Evolutionary conservation across 2,888 invertebrate species (phyloP), one percentile per base, ranked within the genome.

Genomic region (Phymatocera aterrima): DNA sequence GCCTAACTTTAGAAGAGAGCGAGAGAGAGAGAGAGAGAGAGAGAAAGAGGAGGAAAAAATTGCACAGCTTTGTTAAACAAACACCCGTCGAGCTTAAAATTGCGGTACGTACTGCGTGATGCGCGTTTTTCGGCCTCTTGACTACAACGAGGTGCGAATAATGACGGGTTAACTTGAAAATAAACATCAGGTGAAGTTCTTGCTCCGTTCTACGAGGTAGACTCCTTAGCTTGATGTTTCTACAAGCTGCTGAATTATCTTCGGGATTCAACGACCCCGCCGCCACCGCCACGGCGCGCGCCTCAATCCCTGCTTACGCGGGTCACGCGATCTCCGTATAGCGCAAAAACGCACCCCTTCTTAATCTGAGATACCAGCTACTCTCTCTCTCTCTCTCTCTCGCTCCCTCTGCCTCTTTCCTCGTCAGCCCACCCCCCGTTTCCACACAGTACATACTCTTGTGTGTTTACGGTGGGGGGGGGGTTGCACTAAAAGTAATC

Each of bases 91-190:
- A 28, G 2, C 3, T 1, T 10, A 60, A 28, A 24, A 15, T 28
- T 28, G 28, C 6, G 10, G 15, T 21, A 6, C 28, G 21, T 28
- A 8, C 48, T 21, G 51, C 72, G 48, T 72, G 48, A 48, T n/a
- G 28, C 72, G 70, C 51, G 12, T 31, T 34, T 68, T 37, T 10
- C 34, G 18, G 68, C 68, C 68, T 28, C 28, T 72, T 72, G 72
- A 48, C 72, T 51, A 8, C 3, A 18, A 51, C 3, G 72, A n/a
- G n/a, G n/a, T n/a, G 31, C 31, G 51, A 51, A 72, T 72, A 72
- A 72, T 31, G 34, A 72, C 51, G n/a, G 51, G 48, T 72, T 34
- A 72, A 72, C 48, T 72, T 18, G 72, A 72, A 72, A 72, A 72
- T 72, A 51, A 72, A 51, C 31, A n/a, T n/a, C n/a, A 72, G 72